Evolutionary conservation across 2,888 invertebrate species (phyloP), one percentile per base, ranked within the genome.

Genomic region (Conchocele bisecta): DNA sequence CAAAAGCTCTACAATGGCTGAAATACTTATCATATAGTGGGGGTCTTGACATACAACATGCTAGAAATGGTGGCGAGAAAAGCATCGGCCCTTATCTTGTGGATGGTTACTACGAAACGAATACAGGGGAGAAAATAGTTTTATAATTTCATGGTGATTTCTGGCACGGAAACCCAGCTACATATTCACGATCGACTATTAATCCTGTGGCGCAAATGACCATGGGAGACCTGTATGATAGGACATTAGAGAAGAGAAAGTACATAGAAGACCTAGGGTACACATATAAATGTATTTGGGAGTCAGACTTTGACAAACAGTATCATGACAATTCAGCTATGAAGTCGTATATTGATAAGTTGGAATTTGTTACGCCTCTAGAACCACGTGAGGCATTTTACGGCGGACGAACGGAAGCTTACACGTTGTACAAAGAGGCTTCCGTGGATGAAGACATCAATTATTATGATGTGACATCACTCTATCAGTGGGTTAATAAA

Each of bases 281-380:
- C 35, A 66, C 39, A 0, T 75, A 81, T 20, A 44, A 61, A 0
- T 70, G 51, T 11, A 77, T 66, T 7, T 85, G 84, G 85, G 84
- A 83, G 42, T 79, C 81, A 41, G 75, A 82, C 7, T 83, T 78
- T 26, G 58, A 70, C 2, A 9, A 50, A 13, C 17, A 77, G 42
- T 22, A 82, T 2, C 67, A 79, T 28, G 41, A 31, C 1, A 44
- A 76, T 59, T 20, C 13, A 1, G 42, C 51, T 11, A 22, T 84
- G 59, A 61, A 57, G 28, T 0, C 20, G 13, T 83, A 64, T 39
- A 59, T 79, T 7, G 15, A 67, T 13, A 15, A 29, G 4, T 28
- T 76, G 13, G 50, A 50, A 50, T 5, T 28, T 50, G 29, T 28
- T 28, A 26, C 20, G 11, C 26, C 29, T 17, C 31, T 53, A 35